Base-by-base conservation (phyloP, 2,888 invertebrate species). In the Ernsta delagoae region DNA sequence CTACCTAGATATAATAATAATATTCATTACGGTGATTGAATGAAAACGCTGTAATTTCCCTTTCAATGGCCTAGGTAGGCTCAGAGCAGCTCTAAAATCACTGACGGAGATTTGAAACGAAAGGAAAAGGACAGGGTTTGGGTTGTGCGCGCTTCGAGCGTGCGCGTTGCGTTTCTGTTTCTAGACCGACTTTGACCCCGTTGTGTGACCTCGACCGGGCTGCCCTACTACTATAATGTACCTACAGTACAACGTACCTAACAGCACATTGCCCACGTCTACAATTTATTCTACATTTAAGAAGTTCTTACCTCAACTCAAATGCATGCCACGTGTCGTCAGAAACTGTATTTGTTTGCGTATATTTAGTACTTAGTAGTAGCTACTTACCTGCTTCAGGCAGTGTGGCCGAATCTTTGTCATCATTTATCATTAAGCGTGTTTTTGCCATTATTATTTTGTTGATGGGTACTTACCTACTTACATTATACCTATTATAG, bases 181-280 rank as follows among this genome's bases (percentile, higher is more conserved):
- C 70, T 75, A 75, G 72, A 60, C 69, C 82, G 90, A 89, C 92
- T 89, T 91, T 92, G 92, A 91, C 92, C 92, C 74, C 85, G 79
- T 87, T 90, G 71, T 76, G 76, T 84, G 89, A 91, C 92, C 91
- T 88, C 88, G 84, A 83, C 83, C 84, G 79, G 70, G 70, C 73
- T 75, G 67, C 66, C 36, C 8, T 41, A 39, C n/a, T 12, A 24
- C 11, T 3, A n/a, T n/a, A n/a, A 24, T 24, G 24, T 24, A 24
- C 24, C 24, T 24, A 24, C 24, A 24, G 24, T 24, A 24, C 24
- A 24, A 24, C 24, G 41, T 41, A n/a, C n/a, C n/a, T n/a, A n/a
- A 12, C 24, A 48, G 16, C 59, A 36, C 59, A 36, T 48, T 57
- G 45, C 64, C 65, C 39, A 65, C 65, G 53, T 61, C 48, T 61